phyloP scores from a whole-genome alignment of 2,113 vertebrate genomes.

The Calonectris borealis region DNA sequence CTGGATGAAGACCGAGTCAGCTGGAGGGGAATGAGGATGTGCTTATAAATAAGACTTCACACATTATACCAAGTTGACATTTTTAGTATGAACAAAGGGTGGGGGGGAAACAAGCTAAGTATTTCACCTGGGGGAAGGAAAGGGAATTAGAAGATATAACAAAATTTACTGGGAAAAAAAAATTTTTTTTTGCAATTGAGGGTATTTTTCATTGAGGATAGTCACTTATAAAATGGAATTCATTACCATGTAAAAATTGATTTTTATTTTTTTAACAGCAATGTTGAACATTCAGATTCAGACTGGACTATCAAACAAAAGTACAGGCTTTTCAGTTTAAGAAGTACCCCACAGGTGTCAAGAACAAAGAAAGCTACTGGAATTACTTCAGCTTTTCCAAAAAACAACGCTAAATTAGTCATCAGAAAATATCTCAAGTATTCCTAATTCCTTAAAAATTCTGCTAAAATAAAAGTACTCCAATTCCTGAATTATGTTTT shows the following conservation, averaged over 20 bases:
- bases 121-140: background rate
- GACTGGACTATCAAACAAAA: background rate
- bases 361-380: background rate
- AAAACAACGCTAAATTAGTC: background rate
- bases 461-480: background rate
- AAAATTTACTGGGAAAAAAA: background rate
- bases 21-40: background rate
- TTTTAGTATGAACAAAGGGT: background rate
- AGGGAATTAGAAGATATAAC: background rate
- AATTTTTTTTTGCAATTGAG: rapidly evolving
- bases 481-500: background rate
- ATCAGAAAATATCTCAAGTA: background rate
- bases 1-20: background rate
- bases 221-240: background rate
- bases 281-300: background rate
- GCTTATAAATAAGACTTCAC: background rate
- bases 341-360: background rate
- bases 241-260: background rate
- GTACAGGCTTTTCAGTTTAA: background rate
- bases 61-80: background rate
- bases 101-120: background rate
- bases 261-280: too few species aligned
- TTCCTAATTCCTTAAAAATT: background rate
- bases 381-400: background rate
- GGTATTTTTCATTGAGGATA: background rate